These are phyloP conservation scores for Dufourea novaeangliae DNA, from an alignment of 1,140 invertebrate genomes.

Conservation along the genomic window DNA sequence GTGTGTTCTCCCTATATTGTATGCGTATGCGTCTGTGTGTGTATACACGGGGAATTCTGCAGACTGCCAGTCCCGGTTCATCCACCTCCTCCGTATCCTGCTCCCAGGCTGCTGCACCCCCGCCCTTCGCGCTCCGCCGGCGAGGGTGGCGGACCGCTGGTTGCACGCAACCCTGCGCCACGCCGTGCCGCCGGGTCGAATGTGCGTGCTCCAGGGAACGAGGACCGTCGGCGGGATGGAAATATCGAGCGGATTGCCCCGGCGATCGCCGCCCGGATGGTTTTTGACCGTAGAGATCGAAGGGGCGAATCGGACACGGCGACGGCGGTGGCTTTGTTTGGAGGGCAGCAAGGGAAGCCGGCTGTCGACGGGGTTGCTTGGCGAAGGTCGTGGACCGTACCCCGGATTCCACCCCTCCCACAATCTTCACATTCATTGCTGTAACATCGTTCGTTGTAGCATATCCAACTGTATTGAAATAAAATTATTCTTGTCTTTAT, in stretches of 20 bases:
- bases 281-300: background rate
- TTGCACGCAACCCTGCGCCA: constrained; percentile 51
- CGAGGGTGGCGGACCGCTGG: constrained; percentile 59
- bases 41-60: constrained; percentile 57
- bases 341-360: background rate
- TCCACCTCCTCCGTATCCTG: constrained; percentile 76
- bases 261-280: background rate
- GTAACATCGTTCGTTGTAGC: too few relatives aligned
- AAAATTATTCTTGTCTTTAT: too few relatives aligned
- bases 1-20: too few relatives aligned
- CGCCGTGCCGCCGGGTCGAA: constrained; percentile 45
- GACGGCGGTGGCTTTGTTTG: background rate
- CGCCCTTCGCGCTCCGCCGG: constrained; percentile 54
- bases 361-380: background rate
- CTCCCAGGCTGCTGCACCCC: constrained; percentile 75
- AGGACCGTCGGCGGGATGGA: constrained; percentile 15
- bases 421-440: too few relatives aligned
- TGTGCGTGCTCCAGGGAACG: constrained; percentile 54
- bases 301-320: constrained; percentile 16
- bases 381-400: constrained; percentile 41
- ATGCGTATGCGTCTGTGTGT: too few relatives aligned
- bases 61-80: constrained; percentile 78
- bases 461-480: too few relatives aligned
- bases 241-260: constrained; percentile 18
- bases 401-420: background rate